Percentiles rank a stretch among this genome's conserved stretches.
Evolutionary conservation across 2,113 vertebrate genomes (phyloP).

Genomic region (Seriola dumerili): DNA sequence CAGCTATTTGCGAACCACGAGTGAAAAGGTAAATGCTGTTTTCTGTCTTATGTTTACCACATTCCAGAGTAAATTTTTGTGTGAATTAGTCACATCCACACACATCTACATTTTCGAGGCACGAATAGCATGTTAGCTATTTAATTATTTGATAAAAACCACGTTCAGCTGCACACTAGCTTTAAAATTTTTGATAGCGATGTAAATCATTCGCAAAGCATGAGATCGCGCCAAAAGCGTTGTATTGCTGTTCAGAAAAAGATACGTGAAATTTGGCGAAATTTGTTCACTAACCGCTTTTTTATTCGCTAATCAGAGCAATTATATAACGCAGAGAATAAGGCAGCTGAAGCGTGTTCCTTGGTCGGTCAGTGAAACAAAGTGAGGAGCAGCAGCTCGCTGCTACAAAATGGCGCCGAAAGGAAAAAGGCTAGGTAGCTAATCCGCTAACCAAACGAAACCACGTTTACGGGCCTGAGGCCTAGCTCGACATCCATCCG

Average conservation of each 20-base stretch:
- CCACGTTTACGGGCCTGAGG: constrained; percentile 33
- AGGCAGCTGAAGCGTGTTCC: too few relatives aligned
- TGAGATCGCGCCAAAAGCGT: too few relatives aligned
- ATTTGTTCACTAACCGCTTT: background rate
- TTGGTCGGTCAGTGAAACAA: constrained; percentile 32
- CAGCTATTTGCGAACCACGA: accelerated
- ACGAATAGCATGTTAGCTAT: too few relatives aligned
- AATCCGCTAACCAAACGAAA: constrained; percentile 5
- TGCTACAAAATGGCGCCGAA: constrained; percentile 79
- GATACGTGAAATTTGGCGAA: too few relatives aligned
- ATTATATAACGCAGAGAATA: background rate
- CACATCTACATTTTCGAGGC: background rate
- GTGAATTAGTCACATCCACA: background rate
- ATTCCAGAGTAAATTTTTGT: background rate
- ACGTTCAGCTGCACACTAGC: too few relatives aligned
- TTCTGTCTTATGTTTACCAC: background rate
- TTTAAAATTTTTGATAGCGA: background rate
- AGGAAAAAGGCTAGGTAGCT: constrained; percentile 17
- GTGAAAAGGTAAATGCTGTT: constrained; percentile 33
- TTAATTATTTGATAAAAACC: background rate
- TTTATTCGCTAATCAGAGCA: background rate
- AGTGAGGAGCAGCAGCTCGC: constrained; percentile 18
- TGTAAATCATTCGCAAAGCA: background rate
- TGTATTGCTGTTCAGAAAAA: too few relatives aligned
- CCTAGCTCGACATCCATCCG: background rate